A percentile compares a stretch with the other conserved stretches of the same genome.
Evolutionary conservation across 1,140 invertebrate genomes (phyloP).

Genomic region (Lepeophtheirus salmonis): DNA sequence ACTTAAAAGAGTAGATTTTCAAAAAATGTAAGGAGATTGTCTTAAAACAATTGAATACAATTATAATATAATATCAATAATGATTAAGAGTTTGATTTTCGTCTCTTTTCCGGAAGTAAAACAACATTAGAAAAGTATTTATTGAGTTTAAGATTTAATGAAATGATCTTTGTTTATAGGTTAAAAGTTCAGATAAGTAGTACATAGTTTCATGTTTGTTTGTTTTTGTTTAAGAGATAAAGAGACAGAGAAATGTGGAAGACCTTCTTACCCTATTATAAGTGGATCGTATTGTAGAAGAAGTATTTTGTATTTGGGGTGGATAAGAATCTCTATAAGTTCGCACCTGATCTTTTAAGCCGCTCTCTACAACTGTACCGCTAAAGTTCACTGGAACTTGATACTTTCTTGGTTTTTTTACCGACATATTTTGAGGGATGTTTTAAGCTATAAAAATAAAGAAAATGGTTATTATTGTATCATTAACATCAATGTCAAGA

Average conservation of each 20-base stretch:
- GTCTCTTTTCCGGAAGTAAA: too few species aligned
- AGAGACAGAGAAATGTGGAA: neutral
- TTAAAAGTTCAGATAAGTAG: too few species aligned
- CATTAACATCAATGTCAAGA: neutral
- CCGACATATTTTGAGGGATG: constrained; percentile 16
- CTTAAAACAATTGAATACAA: too few species aligned
- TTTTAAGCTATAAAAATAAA: constrained; percentile 12
- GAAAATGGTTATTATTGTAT: neutral
- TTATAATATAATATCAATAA: too few species aligned
- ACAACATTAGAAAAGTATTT: too few species aligned
- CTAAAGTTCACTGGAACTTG: constrained; percentile 8
- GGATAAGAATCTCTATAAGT: constrained; percentile 8
- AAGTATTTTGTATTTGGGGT: neutral
- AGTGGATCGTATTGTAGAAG: neutral
- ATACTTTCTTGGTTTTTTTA: constrained; percentile 18
- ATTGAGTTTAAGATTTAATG: too few species aligned
- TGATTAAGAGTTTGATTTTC: too few species aligned
- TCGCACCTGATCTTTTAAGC: constrained; percentile 15
- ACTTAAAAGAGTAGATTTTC: too few species aligned
- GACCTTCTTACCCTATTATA: neutral
- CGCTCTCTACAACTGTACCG: neutral
- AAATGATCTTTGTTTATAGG: too few species aligned
- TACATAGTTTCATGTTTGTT: too few species aligned
- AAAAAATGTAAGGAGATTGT: too few species aligned
- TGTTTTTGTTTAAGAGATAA: too few species aligned